Base-by-base conservation (phyloP, 2,888 invertebrate species). In the Hypsopygia costalis region DNA sequence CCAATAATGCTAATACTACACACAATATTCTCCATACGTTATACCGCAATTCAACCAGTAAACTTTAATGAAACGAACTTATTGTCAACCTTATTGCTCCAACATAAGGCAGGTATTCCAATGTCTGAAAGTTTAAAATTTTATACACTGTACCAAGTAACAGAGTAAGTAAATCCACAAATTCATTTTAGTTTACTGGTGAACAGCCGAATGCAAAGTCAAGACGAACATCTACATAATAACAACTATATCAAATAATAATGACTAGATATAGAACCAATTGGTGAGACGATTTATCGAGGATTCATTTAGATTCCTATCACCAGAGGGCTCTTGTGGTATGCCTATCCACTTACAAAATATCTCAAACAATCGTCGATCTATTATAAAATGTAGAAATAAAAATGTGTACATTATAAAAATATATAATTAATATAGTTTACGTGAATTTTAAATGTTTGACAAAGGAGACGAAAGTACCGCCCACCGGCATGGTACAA, bases 261-360 rank as follows among this genome's bases (percentile, higher is more conserved):
- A 69, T 80, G 80, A 80, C 80, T 80, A 80, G 80, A 80, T 67
- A 70, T 72, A 77, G 64, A 67, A 71, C 62, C 58, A 69, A 69
- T 54, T 11, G 40, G 44, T 50, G 47, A 55, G 47, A 55, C 8
- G 11, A 6, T 31, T 6, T 31, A 3, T 31, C 12, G 31, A 31
- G 12, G 32, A 22, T 25, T 46, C 44, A 38, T 44, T 50, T 41
- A 46, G 29, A 43, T 52, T 51, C 42, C 36, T 29, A 16, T 30
- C 11, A 31, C n/a, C 12, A 38, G 27, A 32, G 35, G 29, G 21
- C 28, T 21, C 29, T 35, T 33, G 34, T n/a, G n/a, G n/a, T n/a
- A n/a, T n/a, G n/a, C n/a, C n/a, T n/a, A n/a, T n/a, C 12, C 20
- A n/a, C 6, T 25, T 6, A 16, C 16, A 16, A 16, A n/a, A 2